Base-by-base conservation (phyloP, 1,140 invertebrate genomes). In the Aphidius ervi region DNA sequence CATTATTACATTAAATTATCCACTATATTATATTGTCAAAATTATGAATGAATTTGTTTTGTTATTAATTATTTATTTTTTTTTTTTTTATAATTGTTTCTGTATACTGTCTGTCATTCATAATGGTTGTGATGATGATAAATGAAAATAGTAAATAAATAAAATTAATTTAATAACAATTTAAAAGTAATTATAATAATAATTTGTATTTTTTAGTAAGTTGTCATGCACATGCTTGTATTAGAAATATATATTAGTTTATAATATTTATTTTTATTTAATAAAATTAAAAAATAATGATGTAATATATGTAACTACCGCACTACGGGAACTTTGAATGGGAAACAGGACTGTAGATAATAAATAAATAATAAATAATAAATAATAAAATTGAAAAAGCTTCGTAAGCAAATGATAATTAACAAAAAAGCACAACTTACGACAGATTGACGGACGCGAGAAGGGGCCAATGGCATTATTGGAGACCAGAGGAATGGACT, bases 401-500 rank as follows among this genome's bases (percentile, higher is more conserved):
- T 65, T 70, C 53, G 67, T 69, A 77, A 80, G 78, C 78, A 80
- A 79, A 80, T 80, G 70, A 80, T 79, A 80, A 76, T 79, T 31
- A 3, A 31, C 78, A 75, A 80, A 80, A 75, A 79, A 80, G 76
- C 76, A 80, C 78, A 80, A 80, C 78, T 79, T 80, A 80, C 78
- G 76, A 79, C 74, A 76, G 71, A 77, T 72, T 72, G 71, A 76
- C 73, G 75, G 74, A 78, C 74, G 75, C 76, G 77, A 76, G 73
- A 71, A 71, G 71, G 72, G 76, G 59, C 67, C 75, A 74, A 70
- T 77, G 73, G 70, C 71, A 67, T 74, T 68, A 74, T 73, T 67
- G 68, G 65, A 68, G 67, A 68, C 71, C 66, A 46, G 42, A 42
- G 63, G 37, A 71, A 75, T 72, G 72, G 71, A 70, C 66, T 69